A percentile compares a stretch with the other conserved stretches of the same genome.
Conservation (phyloP, 2,888 invertebrate genomes). For the Melinopterus prodromus region DNA sequence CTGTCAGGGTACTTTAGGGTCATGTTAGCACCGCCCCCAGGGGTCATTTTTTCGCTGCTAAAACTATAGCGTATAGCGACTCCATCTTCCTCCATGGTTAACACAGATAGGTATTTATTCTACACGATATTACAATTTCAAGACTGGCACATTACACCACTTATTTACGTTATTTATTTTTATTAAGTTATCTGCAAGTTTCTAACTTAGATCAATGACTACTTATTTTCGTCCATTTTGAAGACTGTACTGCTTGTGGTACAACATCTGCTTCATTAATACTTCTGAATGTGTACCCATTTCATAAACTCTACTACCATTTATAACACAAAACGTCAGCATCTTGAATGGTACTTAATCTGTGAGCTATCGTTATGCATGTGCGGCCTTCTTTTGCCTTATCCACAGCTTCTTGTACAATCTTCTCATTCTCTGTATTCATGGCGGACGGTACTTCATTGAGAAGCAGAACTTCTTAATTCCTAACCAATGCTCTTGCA, state of each 20-base stretch:
- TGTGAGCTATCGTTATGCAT: constrained; percentile 87
- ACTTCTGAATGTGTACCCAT: constrained; percentile 76
- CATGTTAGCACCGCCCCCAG: too few relatives aligned
- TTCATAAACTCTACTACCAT: constrained; percentile 74
- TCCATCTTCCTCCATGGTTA: too few relatives aligned
- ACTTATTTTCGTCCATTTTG: constrained; percentile 47
- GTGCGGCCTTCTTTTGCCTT: constrained; percentile 82
- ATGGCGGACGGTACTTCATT: constrained; percentile 90
- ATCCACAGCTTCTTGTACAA: constrained; percentile 89
- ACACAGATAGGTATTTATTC: too few relatives aligned
- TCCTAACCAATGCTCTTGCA: constrained; percentile 80
- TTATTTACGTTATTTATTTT: too few relatives aligned
- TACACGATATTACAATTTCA: too few relatives aligned
- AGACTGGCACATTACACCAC: too few relatives aligned
- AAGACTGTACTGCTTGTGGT: constrained; percentile 66
- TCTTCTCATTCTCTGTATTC: constrained; percentile 85
- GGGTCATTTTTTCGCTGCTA: too few relatives aligned
- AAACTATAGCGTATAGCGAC: too few relatives aligned
- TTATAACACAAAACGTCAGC: constrained; percentile 78
- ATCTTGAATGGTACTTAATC: constrained; percentile 84
- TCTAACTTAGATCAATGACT: too few relatives aligned
- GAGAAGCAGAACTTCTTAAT: constrained; percentile 78
- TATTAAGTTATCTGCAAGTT: too few relatives aligned
- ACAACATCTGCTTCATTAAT: constrained; percentile 70
- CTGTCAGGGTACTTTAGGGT: too few relatives aligned